Evolutionary conservation across 2,113 vertebrate genomes (phyloP).

Genomic region (Paralichthys olivaceus): DNA sequence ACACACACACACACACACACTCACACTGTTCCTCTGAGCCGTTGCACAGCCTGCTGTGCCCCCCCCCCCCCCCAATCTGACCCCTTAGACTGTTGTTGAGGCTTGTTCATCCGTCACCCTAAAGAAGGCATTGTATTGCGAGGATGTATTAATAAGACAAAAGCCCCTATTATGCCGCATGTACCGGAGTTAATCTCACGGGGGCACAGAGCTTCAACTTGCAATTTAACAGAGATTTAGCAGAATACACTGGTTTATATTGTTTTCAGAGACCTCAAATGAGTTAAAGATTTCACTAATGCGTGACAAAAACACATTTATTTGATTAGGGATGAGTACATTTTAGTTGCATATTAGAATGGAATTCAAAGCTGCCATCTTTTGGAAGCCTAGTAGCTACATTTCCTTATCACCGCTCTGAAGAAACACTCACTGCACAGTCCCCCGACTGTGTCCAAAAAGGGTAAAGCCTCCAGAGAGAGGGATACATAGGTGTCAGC

Average conservation of each 20-base stretch:
- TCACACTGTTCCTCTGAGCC: constrained; percentile 47
- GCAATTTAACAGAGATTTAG: background rate
- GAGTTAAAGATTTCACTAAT: background rate
- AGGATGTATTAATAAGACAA: constrained; percentile 84
- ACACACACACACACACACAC: background rate
- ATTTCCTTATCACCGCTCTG: background rate
- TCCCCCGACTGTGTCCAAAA: background rate
- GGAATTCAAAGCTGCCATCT: background rate
- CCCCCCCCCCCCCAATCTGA: constrained; percentile 17
- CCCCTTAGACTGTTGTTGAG: constrained; percentile 73
- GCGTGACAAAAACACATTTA: background rate
- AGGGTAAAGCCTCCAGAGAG: constrained; percentile 18
- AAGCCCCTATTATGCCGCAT: constrained; percentile 76
- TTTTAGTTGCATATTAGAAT: background rate
- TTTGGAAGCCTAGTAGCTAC: background rate
- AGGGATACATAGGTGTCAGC: constrained; percentile 65
- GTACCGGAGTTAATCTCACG: constrained; percentile 68
- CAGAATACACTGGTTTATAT: background rate
- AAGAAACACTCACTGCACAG: background rate
- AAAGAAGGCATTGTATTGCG: constrained; percentile 80
- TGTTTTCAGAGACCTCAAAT: constrained; percentile 15
- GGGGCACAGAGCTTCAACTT: constrained; percentile 35
- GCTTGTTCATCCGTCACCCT: constrained; percentile 81
- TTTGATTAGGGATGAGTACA: background rate
- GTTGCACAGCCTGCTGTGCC: constrained; percentile 64